Evolutionary conservation across 2,888 invertebrate species (phyloP), one percentile per base, ranked within the genome.

Genomic region (Heliconius ethilla): DNA sequence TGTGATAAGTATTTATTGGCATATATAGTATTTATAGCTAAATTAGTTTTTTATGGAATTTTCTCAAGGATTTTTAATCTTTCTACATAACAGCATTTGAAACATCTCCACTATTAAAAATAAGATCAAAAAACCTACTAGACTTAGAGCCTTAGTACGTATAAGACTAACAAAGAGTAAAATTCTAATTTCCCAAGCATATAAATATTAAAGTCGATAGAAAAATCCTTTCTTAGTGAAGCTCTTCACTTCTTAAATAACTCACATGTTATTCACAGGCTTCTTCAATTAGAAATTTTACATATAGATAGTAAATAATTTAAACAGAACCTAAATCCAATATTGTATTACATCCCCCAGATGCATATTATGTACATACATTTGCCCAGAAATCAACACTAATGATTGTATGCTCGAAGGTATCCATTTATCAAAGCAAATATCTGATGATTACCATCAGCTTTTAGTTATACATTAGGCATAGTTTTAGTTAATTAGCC

Each of bases 401-500:
- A 62, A 62, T 40, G 37, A 73, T 62, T 18, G 25, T 37, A 73
- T 59, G 40, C 37, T 62, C 62, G 62, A 73, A 73, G 40, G 37
- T 62, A n/a, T 62, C 15, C 55, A 73, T 59, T 40, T 55, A 70
- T 55, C n/a, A 70, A 70, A 55, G 29, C 33, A 70, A 55, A 70
- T 55, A 70, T 70, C 33, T 70, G 22, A 70, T 70, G 55, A 10
- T 70, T 33, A 70, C n/a, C 33, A 33, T 33, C 33, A 33, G 70
- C 70, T 33, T 70, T 70, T 70, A 51, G 29, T 70, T 55, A 70
- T 55, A 29, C 55, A 70, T 55, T 55, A 29, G 9, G 70, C 29
- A 29, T 55, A 55, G 70, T 55, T 55, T 51, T 70, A 70, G 70
- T 70, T 55, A 70, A 70, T 70, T 70, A 55, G n/a, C 22, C 55